Percentiles rank a stretch among this genome's conserved stretches.
Evolutionary conservation across 2,113 vertebrate species (phyloP).

Genomic region (Romanogobio albipinnatus): DNA sequence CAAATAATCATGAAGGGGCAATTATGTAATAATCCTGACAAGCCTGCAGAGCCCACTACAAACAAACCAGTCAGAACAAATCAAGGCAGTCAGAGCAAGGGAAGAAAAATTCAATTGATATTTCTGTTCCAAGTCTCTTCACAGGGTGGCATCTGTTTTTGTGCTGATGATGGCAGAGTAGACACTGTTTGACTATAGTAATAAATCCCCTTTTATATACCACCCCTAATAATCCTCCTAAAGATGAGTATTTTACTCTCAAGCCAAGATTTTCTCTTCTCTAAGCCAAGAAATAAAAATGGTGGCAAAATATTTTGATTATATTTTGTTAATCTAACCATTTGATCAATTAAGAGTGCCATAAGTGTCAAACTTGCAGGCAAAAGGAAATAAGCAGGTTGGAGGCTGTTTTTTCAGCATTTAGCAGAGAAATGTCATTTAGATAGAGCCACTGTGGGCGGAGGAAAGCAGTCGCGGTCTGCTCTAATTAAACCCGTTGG

Average conservation of each 20-base stretch:
- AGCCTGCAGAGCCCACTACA: background rate
- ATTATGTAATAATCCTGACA: constrained; percentile 21
- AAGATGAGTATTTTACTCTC: too few relatives aligned
- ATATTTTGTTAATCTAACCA: background rate
- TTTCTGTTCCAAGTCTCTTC: background rate
- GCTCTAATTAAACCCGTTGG: background rate
- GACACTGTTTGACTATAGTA: too few relatives aligned
- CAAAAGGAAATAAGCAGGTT: background rate
- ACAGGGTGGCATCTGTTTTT: too few relatives aligned
- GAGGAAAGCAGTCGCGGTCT: background rate
- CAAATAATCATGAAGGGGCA: background rate
- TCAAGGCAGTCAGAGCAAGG: background rate
- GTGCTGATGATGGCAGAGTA: too few relatives aligned
- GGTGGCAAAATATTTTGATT: too few relatives aligned
- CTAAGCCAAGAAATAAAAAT: too few relatives aligned
- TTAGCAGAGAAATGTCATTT: background rate
- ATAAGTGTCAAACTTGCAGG: background rate
- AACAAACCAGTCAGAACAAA: background rate
- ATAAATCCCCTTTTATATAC: too few relatives aligned
- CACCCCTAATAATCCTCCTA: too few relatives aligned
- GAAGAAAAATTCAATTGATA: background rate
- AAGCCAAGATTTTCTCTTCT: too few relatives aligned
- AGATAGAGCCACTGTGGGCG: background rate
- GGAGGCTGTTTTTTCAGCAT: background rate
- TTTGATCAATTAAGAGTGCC: background rate